Evolutionary conservation across 2,113 vertebrate species (phyloP), one percentile per base, ranked within the genome.

Genomic region (Uropsilus gracilis): DNA sequence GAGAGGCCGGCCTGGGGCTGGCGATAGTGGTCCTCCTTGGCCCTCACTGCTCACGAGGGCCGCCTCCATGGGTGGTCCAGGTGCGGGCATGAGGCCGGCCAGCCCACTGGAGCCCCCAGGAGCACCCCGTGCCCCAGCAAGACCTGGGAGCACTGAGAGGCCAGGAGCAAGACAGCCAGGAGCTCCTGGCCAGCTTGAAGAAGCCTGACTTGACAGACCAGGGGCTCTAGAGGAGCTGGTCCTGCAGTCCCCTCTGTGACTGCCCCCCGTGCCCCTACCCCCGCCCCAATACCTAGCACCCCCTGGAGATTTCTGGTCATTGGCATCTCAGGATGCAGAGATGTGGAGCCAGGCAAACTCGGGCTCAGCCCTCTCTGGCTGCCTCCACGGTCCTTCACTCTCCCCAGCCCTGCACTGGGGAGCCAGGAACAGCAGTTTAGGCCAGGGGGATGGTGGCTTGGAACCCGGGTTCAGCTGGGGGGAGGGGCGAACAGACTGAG

Each of bases 1-100:
- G 3, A 0, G 26, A 17, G 44, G 20, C 0, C 30, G 12, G 37
- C 34, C 18, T 0, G 26, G 24, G 44, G 20, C 0, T 30, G 12
- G 37, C 34, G 26, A 13, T 20, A 59, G 50, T 1, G 34, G 10
- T n/a, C 8, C 42, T 57, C n/a, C 8, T n/a, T 2, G 55, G 53
- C 37, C 18, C 53, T 63, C 4, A 32, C 1, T 20, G 32, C 37
- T 44, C 4, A 34, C 37, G 5, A 2, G 13, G 18, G 32, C 77
- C 14, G 7, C 66, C 14, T 24, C 55, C 42, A 8, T 8, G 0
- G 26, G 46, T 1, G 48, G 50, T 71, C 16, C 50, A 11, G 63
- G 39, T 6, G 78, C 50, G 84, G 71, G 17, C 17, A 57, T 46
- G 26, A 30, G 18, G 42, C 32, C 66, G 32, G 82, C 32, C 42